Conservation (phyloP, 2,888 invertebrate species). For the Scaptomyza parva region DNA sequence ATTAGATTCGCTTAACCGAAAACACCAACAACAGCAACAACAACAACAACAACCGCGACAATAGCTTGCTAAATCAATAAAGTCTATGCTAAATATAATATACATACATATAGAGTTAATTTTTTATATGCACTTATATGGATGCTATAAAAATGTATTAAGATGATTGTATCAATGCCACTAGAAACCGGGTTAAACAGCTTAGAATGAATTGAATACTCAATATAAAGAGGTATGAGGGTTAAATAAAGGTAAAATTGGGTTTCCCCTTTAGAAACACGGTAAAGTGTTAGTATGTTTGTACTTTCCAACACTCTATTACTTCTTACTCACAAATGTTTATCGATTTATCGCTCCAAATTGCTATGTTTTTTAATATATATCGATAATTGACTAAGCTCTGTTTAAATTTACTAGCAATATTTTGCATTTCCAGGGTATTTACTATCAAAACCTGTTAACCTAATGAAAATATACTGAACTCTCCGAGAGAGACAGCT, state of each 20-base stretch:
- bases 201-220: slow-evolving; percentile 7
- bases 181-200: slow-evolving; percentile 8
- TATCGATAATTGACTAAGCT: neutral
- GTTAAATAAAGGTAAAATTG: neutral
- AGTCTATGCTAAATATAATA: slow-evolving; percentile 20
- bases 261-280: slow-evolving; percentile 4
- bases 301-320: neutral
- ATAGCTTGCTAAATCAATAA: slow-evolving; percentile 27
- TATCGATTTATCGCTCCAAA: neutral
- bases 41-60: slow-evolving; percentile 15
- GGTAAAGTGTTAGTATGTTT: no score
- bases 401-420: neutral
- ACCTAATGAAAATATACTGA: neutral
- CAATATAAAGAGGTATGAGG: neutral
- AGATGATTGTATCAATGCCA: slow-evolving; percentile 23
- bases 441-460: neutral
- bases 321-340: neutral
- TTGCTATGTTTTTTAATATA: neutral
- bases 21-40: slow-evolving; percentile 16
- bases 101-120: slow-evolving; percentile 4
- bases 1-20: slow-evolving; percentile 40
- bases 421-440: slow-evolving; percentile 15
- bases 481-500: slow-evolving; percentile 10
- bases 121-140: neutral
- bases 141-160: slow-evolving; percentile 13